phyloP scores from a whole-genome alignment of 2,113 vertebrate genomes.

The Limnothrissa miodon region DNA sequence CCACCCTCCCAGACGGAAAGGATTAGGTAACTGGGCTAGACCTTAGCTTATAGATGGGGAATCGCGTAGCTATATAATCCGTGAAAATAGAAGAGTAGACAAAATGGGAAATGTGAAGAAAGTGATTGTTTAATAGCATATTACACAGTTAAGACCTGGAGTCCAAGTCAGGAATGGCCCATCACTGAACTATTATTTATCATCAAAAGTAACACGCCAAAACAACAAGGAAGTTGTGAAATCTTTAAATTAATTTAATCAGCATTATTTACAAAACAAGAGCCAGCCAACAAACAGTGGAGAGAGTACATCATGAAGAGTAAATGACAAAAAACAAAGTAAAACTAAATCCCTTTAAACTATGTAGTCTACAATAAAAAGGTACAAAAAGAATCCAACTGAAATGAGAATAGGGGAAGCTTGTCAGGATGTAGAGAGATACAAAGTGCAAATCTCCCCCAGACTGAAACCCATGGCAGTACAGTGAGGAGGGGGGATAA shows the following conservation, averaged over 20 bases:
- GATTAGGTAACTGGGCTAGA: too few relatives aligned
- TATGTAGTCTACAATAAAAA: slow-evolving; percentile 41
- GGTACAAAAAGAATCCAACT: slow-evolving; percentile 44
- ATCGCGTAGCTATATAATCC: not conserved
- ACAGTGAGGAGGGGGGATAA: not conserved
- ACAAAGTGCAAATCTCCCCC: slow-evolving; percentile 10
- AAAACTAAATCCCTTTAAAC: slow-evolving; percentile 42
- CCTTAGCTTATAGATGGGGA: not conserved
- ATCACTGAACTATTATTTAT: too few relatives aligned
- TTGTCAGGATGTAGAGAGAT: not conserved
- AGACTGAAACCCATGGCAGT: not conserved
- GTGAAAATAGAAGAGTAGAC: not conserved
- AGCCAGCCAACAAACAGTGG: slow-evolving; percentile 59
- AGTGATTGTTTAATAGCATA: not conserved
- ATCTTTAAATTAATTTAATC: slow-evolving; percentile 82
- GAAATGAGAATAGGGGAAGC: not conserved
- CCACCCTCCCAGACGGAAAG: not conserved
- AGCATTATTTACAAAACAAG: slow-evolving; percentile 76
- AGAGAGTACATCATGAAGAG: slow-evolving; percentile 57
- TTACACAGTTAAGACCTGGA: not conserved
- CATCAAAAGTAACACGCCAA: slow-evolving; percentile 23
- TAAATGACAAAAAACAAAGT: slow-evolving; percentile 52
- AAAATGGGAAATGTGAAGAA: not conserved
- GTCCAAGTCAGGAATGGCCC: too few relatives aligned
- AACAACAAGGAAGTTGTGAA: slow-evolving; percentile 41